Percentiles rank a stretch among this genome's conserved stretches.
Conservation (phyloP, 2,797 vertebrate species). For the Anisognathus igniventris region DNA sequence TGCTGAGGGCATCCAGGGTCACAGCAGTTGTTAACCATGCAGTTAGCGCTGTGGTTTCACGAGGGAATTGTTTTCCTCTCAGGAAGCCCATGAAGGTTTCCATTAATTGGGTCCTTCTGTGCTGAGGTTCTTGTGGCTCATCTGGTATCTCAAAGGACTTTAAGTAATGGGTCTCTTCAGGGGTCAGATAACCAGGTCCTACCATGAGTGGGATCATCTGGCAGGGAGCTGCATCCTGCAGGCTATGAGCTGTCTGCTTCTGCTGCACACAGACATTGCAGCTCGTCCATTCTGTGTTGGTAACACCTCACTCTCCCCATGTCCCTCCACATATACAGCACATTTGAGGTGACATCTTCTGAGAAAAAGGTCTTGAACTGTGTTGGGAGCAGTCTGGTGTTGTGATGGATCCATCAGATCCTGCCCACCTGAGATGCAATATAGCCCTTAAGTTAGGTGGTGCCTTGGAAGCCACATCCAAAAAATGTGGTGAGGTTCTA, state of each 20-base stretch:
- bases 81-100: background rate
- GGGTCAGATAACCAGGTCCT: background rate
- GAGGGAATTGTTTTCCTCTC: background rate
- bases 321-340: background rate
- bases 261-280: background rate
- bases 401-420: background rate
- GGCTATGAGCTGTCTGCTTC: background rate
- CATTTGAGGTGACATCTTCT: background rate
- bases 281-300: accelerated
- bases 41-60: accelerated
- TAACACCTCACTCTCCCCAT: accelerated
- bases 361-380: background rate
- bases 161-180: background rate
- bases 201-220: accelerated
- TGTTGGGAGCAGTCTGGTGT: background rate
- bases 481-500: background rate
- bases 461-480: background rate
- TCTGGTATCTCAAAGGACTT: background rate
- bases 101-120: background rate
- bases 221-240: background rate
- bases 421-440: background rate
- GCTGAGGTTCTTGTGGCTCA: background rate
- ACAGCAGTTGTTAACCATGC: background rate
- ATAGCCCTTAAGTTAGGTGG: background rate
- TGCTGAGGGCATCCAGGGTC: background rate